These are phyloP conservation scores for Amphipyra tragopoginis DNA, from an alignment of 2,888 invertebrate species.

Conservation along the genomic window DNA sequence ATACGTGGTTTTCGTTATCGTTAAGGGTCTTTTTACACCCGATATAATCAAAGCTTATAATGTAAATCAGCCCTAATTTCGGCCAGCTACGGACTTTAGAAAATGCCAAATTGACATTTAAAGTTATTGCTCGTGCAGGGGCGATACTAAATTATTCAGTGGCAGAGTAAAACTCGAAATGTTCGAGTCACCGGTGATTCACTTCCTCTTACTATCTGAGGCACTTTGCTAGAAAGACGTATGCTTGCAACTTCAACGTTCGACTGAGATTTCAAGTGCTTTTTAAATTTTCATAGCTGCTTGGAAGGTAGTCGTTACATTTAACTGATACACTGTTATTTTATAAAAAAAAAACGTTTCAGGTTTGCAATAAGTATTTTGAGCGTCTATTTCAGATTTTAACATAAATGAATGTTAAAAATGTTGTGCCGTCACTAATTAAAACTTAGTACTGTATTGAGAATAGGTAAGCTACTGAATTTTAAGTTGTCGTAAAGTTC, in stretches of 20 bases:
- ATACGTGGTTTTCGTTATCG: no score
- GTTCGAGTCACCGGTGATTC: slow-evolving; percentile 32
- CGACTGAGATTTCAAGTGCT: slow-evolving; percentile 55
- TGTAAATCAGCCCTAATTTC: slow-evolving; percentile 47
- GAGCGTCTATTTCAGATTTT: background rate
- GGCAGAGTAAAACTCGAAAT: slow-evolving; percentile 34
- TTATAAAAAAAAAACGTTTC: background rate
- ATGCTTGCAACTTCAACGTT: slow-evolving; percentile 44
- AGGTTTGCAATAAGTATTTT: background rate
- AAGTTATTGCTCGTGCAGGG: slow-evolving; percentile 48
- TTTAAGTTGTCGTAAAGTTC: no score
- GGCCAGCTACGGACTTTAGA: slow-evolving; percentile 25
- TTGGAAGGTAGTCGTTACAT: slow-evolving; percentile 4
- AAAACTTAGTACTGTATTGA: no score
- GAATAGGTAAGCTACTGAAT: no score
- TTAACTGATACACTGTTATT: slow-evolving; percentile 1
- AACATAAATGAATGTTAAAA: no score
- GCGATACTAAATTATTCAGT: slow-evolving; percentile 55
- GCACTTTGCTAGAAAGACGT: slow-evolving; percentile 56
- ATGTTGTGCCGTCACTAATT: no score
- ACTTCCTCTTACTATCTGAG: slow-evolving; percentile 44
- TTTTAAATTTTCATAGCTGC: slow-evolving; percentile 53
- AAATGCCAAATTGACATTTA: slow-evolving; percentile 55
- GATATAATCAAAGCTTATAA: slow-evolving; percentile 1
- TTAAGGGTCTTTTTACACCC: no score